Percentiles rank a stretch among this genome's conserved stretches.
These are phyloP conservation scores for Lerista edwardsae DNA, from an alignment of 2,797 vertebrate genomes.

Conservation along the genomic window DNA sequence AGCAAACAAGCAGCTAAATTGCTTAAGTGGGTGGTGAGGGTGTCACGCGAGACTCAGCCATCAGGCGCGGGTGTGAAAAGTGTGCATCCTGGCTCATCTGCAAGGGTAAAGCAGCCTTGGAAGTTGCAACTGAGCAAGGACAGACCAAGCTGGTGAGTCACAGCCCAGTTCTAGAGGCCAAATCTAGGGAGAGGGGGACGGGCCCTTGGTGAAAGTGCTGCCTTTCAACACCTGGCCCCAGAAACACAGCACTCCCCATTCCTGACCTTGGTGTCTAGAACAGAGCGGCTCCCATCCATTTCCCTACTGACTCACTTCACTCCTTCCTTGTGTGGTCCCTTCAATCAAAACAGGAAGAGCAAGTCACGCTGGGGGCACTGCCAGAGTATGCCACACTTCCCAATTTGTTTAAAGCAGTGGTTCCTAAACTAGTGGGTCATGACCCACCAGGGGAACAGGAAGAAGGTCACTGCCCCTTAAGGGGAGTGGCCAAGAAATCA, in stretches of 20 bases:
- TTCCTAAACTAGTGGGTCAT: no score
- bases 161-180: background rate
- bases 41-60: background rate
- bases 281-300: no score
- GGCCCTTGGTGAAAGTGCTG: background rate
- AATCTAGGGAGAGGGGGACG: background rate
- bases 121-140: background rate
- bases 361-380: no score
- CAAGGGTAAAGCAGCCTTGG: constrained; percentile 4
- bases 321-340: no score
- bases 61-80: background rate
- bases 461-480: no score
- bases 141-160: background rate
- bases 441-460: no score
- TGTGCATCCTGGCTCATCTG: background rate
- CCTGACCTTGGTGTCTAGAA: no score
- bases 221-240: background rate
- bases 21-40: background rate
- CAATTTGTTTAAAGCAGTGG: no score
- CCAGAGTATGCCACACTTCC: no score
- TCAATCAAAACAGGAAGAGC: no score
- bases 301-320: no score
- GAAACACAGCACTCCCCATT: background rate
- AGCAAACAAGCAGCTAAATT: constrained; percentile 12
- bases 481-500: no score